Conservation (phyloP, 2,797 vertebrate genomes). For the Catostomus latipinnis region DNA sequence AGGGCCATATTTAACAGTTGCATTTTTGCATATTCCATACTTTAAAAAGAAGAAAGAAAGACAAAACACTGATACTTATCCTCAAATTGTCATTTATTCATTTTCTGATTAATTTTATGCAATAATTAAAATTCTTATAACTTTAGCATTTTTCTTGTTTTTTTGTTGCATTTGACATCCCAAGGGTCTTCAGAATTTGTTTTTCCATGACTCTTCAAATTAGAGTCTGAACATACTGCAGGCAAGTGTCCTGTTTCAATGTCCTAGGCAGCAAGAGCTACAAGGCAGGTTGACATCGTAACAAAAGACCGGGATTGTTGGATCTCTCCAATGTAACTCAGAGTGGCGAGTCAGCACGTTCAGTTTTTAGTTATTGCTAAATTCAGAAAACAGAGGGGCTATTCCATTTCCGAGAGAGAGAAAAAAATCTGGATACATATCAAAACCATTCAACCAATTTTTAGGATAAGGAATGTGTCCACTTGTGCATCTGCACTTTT, state of each 20-base stretch:
- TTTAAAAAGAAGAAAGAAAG: constrained; percentile 67
- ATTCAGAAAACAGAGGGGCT: constrained; percentile 65
- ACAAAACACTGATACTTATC: constrained; percentile 51
- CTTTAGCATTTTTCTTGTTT: constrained; percentile 3
- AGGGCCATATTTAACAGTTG: constrained; percentile 67
- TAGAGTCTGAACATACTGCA: constrained; percentile 53
- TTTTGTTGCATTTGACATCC: constrained; percentile 39
- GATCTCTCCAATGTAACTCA: constrained; percentile 55
- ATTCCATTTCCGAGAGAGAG: constrained; percentile 40
- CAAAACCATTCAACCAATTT: constrained; percentile 53
- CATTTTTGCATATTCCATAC: constrained; percentile 79
- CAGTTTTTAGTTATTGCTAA: constrained; percentile 75
- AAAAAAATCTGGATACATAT: constrained; percentile 33
- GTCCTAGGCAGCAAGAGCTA: constrained; percentile 70
- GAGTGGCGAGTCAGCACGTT: constrained; percentile 50
- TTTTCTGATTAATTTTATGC: not conserved
- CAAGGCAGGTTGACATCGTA: constrained; percentile 73
- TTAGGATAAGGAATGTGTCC: constrained; percentile 69
- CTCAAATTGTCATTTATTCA: constrained; percentile 16
- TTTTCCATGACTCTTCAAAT: constrained; percentile 21
- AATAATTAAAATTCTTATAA: not conserved
- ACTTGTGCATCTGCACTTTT: constrained; percentile 47
- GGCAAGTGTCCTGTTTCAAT: constrained; percentile 54
- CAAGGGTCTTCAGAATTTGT: constrained; percentile 28
- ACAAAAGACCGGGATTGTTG: constrained; percentile 72